phyloP scores from a whole-genome alignment of 2,888 invertebrate genomes.

The Hypercompe scribonia region DNA sequence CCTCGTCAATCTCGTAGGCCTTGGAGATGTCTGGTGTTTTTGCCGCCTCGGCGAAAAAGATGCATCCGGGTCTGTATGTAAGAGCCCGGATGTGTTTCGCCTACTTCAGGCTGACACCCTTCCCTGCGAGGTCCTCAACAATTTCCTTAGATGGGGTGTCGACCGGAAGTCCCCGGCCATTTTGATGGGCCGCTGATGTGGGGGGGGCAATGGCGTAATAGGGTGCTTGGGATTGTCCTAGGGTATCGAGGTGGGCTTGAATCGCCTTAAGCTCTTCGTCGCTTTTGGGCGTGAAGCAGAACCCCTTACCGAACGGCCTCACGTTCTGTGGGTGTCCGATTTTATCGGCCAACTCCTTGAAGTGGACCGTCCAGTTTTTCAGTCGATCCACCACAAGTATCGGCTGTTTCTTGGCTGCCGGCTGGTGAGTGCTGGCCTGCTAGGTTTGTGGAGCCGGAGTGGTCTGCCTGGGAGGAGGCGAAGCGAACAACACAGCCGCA shows the following conservation, averaged over 20 bases:
- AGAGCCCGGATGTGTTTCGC: not conserved
- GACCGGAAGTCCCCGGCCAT: not conserved
- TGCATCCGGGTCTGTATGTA: not conserved
- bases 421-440: too few relatives aligned
- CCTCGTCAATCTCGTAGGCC: not conserved
- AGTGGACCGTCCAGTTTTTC: not conserved
- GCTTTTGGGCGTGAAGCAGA: not conserved
- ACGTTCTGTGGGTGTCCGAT: not conserved
- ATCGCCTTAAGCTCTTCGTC: not conserved
- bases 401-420: not conserved
- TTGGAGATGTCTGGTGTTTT: not conserved
- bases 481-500: too few relatives aligned
- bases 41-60: not conserved
- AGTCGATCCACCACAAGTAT: not conserved
- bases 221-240: not conserved
- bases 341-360: not conserved
- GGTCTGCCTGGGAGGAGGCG: too few relatives aligned
- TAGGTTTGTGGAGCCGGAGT: too few relatives aligned
- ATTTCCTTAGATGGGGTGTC: conserved; percentile 2
- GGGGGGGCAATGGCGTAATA: not conserved
- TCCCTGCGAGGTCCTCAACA: not conserved
- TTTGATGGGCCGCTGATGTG: not conserved
- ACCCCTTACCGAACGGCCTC: not conserved
- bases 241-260: not conserved
- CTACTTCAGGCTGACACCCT: not conserved